phyloP scores from a whole-genome alignment of 1,140 invertebrate genomes.

The Magallana gigas region DNA sequence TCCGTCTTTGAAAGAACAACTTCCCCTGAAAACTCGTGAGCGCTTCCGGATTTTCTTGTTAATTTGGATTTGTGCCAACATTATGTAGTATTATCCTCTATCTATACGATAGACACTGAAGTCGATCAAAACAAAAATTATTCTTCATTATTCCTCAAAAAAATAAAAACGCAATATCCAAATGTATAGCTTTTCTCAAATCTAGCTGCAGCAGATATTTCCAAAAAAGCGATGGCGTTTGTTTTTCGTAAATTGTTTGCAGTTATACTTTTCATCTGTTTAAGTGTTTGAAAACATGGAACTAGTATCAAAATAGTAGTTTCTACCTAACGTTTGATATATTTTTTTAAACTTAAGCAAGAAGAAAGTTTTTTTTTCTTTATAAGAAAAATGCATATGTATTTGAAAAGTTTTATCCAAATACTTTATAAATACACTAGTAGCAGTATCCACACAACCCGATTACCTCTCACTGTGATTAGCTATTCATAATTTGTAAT shows the following conservation, averaged over 20 bases:
- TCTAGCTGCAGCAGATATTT: neutral
- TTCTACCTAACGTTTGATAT: too few relatives aligned
- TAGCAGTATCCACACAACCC: too few relatives aligned
- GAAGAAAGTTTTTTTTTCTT: too few relatives aligned
- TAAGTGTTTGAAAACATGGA: too few relatives aligned
- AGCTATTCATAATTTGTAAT: too few relatives aligned
- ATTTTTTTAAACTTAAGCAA: too few relatives aligned
- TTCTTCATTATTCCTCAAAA: neutral
- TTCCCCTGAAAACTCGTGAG: slow-evolving; percentile 5
- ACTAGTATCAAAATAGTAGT: too few relatives aligned
- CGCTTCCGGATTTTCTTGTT: neutral
- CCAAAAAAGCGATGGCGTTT: neutral
- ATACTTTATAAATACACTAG: too few relatives aligned
- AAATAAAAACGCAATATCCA: neutral
- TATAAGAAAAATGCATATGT: too few relatives aligned
- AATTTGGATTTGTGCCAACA: neutral
- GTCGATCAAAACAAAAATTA: neutral
- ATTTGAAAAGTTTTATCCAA: too few relatives aligned
- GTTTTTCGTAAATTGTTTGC: too few relatives aligned
- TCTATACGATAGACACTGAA: neutral
- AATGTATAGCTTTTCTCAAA: neutral
- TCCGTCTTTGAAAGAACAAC: neutral
- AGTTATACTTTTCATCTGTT: neutral
- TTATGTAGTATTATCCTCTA: neutral
- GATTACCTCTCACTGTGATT: too few relatives aligned